Conservation (phyloP, 2,888 invertebrate genomes). For the Andrena trimmerana region DNA sequence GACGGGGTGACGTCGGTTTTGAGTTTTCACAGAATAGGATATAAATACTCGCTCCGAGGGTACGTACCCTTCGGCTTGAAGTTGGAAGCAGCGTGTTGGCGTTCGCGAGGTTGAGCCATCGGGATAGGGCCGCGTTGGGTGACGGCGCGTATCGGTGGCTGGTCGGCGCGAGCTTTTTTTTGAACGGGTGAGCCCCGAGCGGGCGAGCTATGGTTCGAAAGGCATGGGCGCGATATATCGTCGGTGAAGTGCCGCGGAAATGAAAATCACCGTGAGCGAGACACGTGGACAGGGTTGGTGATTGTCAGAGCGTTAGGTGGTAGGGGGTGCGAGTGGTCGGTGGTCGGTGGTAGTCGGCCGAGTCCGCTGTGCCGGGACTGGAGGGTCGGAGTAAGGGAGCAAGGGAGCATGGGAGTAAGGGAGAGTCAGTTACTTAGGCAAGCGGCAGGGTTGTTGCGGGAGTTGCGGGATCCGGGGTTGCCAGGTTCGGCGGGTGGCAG, state of each 20-base stretch:
- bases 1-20: too few species aligned
- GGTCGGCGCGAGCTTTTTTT: constrained; percentile 2
- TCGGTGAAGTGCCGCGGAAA: constrained; percentile 81
- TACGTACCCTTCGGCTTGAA: background rate
- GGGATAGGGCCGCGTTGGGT: constrained; percentile 3
- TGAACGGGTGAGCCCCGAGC: background rate
- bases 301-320: constrained; percentile 62
- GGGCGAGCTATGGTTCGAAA: background rate
- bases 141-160: constrained; percentile 2
- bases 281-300: constrained; percentile 82
- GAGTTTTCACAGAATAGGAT: background rate
- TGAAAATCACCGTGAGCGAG: constrained; percentile 84
- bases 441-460: constrained; percentile 69
- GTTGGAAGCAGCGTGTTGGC: background rate
- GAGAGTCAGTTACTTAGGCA: constrained; percentile 73
- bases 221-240: constrained; percentile 32
- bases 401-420: constrained; percentile 28
- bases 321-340: constrained; percentile 40
- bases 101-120: background rate
- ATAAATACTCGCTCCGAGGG: background rate
- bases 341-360: constrained; percentile 46
- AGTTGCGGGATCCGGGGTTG: constrained; percentile 78
- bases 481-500: constrained; percentile 80
- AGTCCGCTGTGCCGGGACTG: constrained; percentile 22
- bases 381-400: constrained; percentile 37